Evolutionary conservation across 30 jellyfish, hydroid and myxozoan genomes (phyloP).

Genomic region (Nemopilema nomurai): DNA sequence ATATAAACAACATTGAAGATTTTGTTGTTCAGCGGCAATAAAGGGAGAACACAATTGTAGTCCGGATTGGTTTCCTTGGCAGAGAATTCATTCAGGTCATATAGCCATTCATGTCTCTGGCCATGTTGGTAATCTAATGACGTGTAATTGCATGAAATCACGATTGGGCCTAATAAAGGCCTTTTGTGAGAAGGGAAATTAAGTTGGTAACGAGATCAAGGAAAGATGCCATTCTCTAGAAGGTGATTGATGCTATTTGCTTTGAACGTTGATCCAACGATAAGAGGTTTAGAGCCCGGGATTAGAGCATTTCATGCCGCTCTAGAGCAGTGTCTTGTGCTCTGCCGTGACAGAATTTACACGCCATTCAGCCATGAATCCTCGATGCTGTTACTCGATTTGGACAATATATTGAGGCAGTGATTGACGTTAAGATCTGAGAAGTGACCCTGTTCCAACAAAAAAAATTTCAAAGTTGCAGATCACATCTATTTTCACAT

Average conservation of each 20-base stretch:
- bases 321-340: neutral
- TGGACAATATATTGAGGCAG: neutral
- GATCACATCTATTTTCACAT: no score
- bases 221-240: conserved; percentile 65
- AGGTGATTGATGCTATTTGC: conserved; percentile 61
- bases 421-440: no score
- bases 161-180: conserved; percentile 60
- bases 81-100: conserved; percentile 10
- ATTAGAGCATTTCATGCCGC: conserved; percentile 2
- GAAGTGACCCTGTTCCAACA: no score
- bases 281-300: conserved; percentile 46
- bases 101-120: conserved; percentile 41
- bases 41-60: neutral
- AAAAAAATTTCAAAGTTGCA: no score
- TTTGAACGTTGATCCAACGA: conserved; percentile 29
- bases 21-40: neutral
- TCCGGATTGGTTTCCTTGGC: neutral
- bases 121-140: conserved; percentile 49
- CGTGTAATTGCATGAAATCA: conserved; percentile 37
- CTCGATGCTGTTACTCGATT: neutral
- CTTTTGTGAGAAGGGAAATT: conserved; percentile 30
- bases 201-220: conserved; percentile 49
- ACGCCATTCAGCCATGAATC: neutral
- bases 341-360: neutral
- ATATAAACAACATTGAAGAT: neutral